Conservation (phyloP, 2,113 vertebrate genomes). For the Rhinopomastus cyanomelas region DNA sequence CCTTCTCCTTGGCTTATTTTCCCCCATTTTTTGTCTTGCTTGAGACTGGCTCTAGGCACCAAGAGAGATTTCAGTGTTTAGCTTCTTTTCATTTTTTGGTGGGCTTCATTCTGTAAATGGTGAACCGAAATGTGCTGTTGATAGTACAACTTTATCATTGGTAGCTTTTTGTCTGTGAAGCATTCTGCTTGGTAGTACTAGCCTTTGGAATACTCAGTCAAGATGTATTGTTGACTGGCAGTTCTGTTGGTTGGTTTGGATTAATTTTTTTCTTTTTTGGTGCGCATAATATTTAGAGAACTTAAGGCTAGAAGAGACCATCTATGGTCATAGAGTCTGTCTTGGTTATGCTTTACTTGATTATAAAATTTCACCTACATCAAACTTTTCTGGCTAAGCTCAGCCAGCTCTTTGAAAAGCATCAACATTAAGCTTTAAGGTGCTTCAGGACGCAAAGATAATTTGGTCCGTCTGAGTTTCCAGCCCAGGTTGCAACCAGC, state of each 20-base stretch:
- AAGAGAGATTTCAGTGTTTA: background rate
- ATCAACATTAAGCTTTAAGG: background rate
- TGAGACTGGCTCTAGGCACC: background rate
- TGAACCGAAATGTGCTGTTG: background rate
- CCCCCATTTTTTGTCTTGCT: background rate
- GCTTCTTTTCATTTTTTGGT: background rate
- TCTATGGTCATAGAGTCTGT: background rate
- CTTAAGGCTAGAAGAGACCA: background rate
- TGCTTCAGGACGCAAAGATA: background rate
- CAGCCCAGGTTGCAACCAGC: background rate
- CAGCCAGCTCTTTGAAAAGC: background rate
- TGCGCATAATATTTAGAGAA: background rate
- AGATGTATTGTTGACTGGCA: background rate
- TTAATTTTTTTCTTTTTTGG: background rate
- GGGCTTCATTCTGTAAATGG: background rate
- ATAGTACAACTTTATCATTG: background rate
- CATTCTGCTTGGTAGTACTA: background rate
- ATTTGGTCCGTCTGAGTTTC: background rate
- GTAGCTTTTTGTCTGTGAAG: background rate
- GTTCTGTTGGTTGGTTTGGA: background rate
- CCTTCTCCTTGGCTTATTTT: background rate
- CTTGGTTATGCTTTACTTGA: background rate
- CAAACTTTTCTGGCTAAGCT: background rate
- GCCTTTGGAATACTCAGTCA: background rate
- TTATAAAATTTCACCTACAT: background rate